phyloP scores from a whole-genome alignment of 2,888 invertebrate genomes.

The Belgica antarctica region DNA sequence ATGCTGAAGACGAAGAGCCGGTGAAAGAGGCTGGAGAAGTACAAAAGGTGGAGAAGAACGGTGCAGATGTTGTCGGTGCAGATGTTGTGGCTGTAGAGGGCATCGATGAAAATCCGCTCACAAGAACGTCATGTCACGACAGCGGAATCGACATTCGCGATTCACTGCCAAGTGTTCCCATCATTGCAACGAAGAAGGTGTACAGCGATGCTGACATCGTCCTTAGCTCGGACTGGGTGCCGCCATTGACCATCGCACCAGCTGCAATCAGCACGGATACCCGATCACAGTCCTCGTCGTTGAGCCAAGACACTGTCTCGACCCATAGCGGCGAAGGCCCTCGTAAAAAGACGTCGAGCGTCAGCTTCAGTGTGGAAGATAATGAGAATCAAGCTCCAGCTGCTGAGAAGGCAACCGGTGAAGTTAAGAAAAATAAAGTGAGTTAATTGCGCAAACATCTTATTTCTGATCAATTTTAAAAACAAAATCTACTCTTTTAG shows the following conservation, averaged over 20 bases:
- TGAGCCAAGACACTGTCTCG: constrained; percentile 50
- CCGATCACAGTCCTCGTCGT: constrained; percentile 49
- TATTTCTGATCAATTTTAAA: constrained; percentile 19
- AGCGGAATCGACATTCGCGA: constrained; percentile 87
- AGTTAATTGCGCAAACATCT: constrained; percentile 36
- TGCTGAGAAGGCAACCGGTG: constrained; percentile 49
- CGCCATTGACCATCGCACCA: constrained; percentile 77
- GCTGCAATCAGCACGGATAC: constrained; percentile 62
- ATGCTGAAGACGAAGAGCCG: constrained; percentile 50
- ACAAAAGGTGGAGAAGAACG: neutral
- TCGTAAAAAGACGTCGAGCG: constrained; percentile 70
- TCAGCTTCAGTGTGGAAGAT: constrained; percentile 69
- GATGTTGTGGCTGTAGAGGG: constrained; percentile 51
- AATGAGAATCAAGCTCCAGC: constrained; percentile 51
- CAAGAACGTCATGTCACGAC: constrained; percentile 83
- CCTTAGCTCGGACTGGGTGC: constrained; percentile 82
- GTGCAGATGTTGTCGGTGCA: constrained; percentile 42
- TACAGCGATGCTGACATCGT: constrained; percentile 88
- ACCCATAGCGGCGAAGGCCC: constrained; percentile 54
- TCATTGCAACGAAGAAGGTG: constrained; percentile 60
- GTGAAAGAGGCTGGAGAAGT: constrained; percentile 13
- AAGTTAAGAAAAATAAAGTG: constrained; percentile 75
- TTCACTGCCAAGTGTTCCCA: constrained; percentile 63
- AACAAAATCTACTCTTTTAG: constrained; percentile 60
- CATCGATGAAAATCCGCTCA: constrained; percentile 63